Conservation (phyloP, 2,797 vertebrate genomes). For the Chloroceryle inda region DNA sequence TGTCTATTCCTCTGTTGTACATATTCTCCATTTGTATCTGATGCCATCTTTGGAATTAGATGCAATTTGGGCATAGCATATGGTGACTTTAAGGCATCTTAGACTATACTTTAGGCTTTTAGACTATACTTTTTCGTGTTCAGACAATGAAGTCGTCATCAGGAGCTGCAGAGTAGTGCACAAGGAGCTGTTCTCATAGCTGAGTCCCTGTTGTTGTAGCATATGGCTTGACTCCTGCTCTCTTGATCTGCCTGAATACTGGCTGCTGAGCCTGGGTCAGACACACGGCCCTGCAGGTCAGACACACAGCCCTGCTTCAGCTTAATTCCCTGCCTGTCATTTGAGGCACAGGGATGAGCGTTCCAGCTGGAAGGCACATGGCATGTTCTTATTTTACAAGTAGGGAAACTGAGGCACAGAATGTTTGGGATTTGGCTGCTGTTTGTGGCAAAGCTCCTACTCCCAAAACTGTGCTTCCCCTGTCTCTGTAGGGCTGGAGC, state of each 20-base stretch:
- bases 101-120: not conserved
- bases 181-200: not conserved
- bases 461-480: not conserved
- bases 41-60: not conserved
- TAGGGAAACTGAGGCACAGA: not conserved
- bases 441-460: not conserved
- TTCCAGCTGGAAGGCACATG: not conserved
- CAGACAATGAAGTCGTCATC: not conserved
- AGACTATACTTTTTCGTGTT: not conserved
- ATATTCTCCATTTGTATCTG: not conserved
- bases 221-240: not conserved
- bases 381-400: not conserved
- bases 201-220: not conserved
- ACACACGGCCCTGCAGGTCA: not conserved
- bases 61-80: accelerated
- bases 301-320: not conserved
- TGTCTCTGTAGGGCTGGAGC: not conserved
- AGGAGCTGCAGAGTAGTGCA: not conserved
- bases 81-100: not conserved
- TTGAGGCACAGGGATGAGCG: not conserved
- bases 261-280: not conserved
- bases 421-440: accelerated
- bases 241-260: not conserved
- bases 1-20: not conserved
- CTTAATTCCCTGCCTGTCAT: not conserved